Conservation (phyloP, 2,888 invertebrate species). For the Polylopha cassiicola region DNA sequence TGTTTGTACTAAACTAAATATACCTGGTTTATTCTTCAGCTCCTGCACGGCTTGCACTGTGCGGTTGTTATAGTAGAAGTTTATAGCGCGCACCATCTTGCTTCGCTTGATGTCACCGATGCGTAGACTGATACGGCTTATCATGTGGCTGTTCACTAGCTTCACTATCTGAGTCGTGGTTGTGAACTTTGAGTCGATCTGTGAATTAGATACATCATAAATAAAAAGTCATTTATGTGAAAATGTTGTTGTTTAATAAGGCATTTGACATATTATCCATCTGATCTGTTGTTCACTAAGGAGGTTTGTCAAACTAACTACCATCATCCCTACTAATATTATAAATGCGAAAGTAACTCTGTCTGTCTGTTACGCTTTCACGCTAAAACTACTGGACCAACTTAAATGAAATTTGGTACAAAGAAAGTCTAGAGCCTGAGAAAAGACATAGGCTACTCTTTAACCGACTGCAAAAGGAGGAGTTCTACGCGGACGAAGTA, state of each 20-base stretch:
- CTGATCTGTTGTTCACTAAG: too few species aligned
- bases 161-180: conserved; percentile 99
- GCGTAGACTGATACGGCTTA: conserved; percentile 93
- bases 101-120: conserved; percentile 97
- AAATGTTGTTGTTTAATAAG: neutral
- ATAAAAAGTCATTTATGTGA: neutral
- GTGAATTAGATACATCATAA: conserved; percentile 18
- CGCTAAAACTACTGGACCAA: too few species aligned
- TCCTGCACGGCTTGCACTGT: conserved; percentile 98
- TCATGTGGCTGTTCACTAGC: conserved; percentile 95
- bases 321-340: too few species aligned
- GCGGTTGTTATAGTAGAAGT: conserved; percentile 97
- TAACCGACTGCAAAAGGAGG: too few species aligned
- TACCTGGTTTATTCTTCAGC: conserved; percentile 93
- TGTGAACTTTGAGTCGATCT: conserved; percentile 97
- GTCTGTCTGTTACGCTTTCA: too few species aligned
- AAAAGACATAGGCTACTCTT: too few species aligned
- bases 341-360: too few species aligned
- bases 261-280: too few species aligned
- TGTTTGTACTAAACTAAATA: conserved; percentile 28
- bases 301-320: too few species aligned
- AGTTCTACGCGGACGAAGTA: too few species aligned
- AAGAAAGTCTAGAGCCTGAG: too few species aligned
- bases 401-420: too few species aligned
- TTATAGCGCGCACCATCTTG: conserved; percentile 97